Conservation (phyloP, 2,797 vertebrate genomes). For the Rhinichthys osculus region DNA sequence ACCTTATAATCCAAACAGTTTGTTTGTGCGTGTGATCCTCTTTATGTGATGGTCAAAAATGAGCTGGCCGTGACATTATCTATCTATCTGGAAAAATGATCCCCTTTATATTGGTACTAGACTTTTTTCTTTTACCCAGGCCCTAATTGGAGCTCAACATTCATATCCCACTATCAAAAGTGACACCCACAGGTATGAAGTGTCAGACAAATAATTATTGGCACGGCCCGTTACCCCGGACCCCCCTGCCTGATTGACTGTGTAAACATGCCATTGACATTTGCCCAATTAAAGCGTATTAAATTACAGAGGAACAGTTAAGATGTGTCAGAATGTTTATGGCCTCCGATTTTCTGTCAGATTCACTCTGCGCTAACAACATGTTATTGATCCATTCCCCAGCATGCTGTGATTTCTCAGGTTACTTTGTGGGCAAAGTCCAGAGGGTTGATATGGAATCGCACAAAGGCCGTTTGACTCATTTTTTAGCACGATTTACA, state of each 20-base stretch:
- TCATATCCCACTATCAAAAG: slow-evolving; percentile 20
- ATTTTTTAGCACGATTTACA: slow-evolving; percentile 14
- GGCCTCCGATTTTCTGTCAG: slow-evolving; percentile 51
- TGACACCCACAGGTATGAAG: slow-evolving; percentile 36
- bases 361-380: slow-evolving; percentile 40
- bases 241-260: slow-evolving; percentile 13
- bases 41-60: no score
- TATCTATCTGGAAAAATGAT: not conserved
- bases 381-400: slow-evolving; percentile 48
- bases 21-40: no score
- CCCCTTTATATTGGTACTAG: not conserved
- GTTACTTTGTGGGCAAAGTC: slow-evolving; percentile 12
- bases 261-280: slow-evolving; percentile 40
- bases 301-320: slow-evolving; percentile 22
- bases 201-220: slow-evolving; percentile 41
- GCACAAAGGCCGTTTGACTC: not conserved
- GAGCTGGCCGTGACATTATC: not conserved
- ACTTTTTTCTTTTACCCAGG: not conserved
- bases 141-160: slow-evolving; percentile 19
- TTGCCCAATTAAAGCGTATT: slow-evolving; percentile 42
- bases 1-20: no score
- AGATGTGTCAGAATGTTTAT: slow-evolving; percentile 38
- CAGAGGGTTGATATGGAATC: slow-evolving; percentile 12
- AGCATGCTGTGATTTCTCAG: slow-evolving; percentile 17
- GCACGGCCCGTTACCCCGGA: slow-evolving; percentile 2